phyloP scores from a whole-genome alignment of 1,140 invertebrate species.

The Platyura marginata region DNA sequence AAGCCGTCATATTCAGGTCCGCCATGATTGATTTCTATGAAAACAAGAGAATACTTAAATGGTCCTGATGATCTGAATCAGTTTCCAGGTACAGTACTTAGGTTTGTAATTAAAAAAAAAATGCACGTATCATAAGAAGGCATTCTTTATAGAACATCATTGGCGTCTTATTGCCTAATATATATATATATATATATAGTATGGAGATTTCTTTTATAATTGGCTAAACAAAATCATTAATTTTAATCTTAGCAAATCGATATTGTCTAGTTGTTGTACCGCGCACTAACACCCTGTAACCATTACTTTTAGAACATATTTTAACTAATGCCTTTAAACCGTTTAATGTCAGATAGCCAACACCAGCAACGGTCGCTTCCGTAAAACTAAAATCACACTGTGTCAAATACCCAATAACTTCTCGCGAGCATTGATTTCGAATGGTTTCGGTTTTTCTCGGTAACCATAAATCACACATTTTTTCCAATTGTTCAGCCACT shows the following conservation, averaged over 20 bases:
- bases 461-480: conserved; percentile 49
- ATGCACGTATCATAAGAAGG: too few species aligned
- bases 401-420: conserved; percentile 53
- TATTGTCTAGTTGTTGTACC: conserved; percentile 20
- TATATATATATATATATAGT: too few species aligned
- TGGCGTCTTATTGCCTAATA: too few species aligned
- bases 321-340: conserved; percentile 29
- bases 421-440: conserved; percentile 37
- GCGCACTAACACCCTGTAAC: neutral
- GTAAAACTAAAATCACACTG: conserved; percentile 49
- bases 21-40: too few species aligned
- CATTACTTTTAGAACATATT: conserved; percentile 5
- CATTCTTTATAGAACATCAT: too few species aligned
- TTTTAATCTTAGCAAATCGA: conserved; percentile 25
- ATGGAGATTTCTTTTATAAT: conserved; percentile 2
- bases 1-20: too few species aligned
- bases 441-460: conserved; percentile 32
- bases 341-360: conserved; percentile 44
- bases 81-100: too few species aligned
- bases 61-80: too few species aligned
- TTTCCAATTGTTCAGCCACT: conserved; percentile 30
- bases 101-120: too few species aligned
- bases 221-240: conserved; percentile 8
- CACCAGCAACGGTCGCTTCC: conserved; percentile 37
- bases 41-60: too few species aligned